Base-by-base conservation (phyloP, 2,888 invertebrate species). In the Drosophila histrio region DNA sequence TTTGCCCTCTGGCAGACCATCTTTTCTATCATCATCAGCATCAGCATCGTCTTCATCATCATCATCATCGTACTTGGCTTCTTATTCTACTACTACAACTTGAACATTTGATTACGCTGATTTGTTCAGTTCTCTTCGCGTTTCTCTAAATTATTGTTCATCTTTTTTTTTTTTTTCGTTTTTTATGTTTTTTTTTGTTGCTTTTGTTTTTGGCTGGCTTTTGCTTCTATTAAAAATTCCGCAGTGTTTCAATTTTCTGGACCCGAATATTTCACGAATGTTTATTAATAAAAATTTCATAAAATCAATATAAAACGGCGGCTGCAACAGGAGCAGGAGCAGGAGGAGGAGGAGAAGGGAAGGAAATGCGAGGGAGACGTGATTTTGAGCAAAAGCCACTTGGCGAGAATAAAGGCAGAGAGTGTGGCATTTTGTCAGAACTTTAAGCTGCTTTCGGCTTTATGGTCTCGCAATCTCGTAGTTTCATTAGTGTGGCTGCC, bases 211-310 rank as follows among this genome's bases (percentile, higher is more conserved):
- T 34, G 15, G 26, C 41, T 59, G 65, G 44, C 53, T 76, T 59
- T 26, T 22, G 46, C 56, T 57, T 70, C 71, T 79, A 83, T 79
- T 83, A 79, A 86, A 79, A 83, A 82, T 83, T 83, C 83, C 86
- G 43, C 65, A 53, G 43, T 53, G 54, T 44, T 80, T 67, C 72
- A 70, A 72, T 79, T 71, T 80, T 57, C 59, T 59, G 59, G 28
- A 52, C 47, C 54, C 53, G 68, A 77, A 80, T 83, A 80, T 88
- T 72, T 78, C 68, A 74, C 79, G 85, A 88, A 89, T 89, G 78
- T 89, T 81, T 81, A 87, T 89, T 89, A 89, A 87, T 83, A 89
- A 81, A 84, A 87, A 81, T 73, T 72, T 78, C 71, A 80, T 72
- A 72, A 83, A 85, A 83, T 87, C 85, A 66, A 75, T 84, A 79